These are phyloP conservation scores for Prionailurus viverrinus DNA, from an alignment of 2,113 vertebrate genomes.

Conservation along the genomic window DNA sequence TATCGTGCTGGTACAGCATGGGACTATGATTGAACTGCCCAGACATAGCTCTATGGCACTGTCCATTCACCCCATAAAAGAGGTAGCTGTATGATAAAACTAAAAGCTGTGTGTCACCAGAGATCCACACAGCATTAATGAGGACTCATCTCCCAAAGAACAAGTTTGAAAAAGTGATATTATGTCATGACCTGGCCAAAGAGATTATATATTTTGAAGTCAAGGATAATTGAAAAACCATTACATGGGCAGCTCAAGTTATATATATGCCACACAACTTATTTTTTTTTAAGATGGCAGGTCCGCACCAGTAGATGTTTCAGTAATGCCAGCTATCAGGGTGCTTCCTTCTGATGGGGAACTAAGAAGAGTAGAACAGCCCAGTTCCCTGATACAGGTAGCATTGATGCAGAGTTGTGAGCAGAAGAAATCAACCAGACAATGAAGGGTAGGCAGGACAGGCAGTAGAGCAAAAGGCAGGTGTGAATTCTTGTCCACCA, in stretches of 20 bases:
- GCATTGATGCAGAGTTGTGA: not conserved
- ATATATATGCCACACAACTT: not conserved
- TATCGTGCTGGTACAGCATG: accelerated
- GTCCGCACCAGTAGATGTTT: not conserved
- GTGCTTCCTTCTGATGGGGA: not conserved
- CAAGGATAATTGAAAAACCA: not conserved
- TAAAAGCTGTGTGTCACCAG: not conserved
- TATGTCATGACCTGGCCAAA: not conserved
- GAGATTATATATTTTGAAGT: not conserved
- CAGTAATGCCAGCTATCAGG: not conserved
- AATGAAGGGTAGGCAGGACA: not conserved
- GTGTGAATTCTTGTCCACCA: not conserved
- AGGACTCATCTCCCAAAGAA: not conserved
- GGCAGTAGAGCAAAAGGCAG: not conserved
- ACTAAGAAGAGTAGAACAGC: not conserved
- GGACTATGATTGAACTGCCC: accelerated
- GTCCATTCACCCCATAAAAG: accelerated
- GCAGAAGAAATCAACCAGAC: not conserved
- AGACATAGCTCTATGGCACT: accelerated
- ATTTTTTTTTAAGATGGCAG: not conserved
- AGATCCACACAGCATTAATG: not conserved
- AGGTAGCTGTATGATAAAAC: not conserved
- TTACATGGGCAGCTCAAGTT: not conserved
- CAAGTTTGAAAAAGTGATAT: not conserved
- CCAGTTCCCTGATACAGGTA: not conserved